Conservation (phyloP, 2,888 invertebrate species). For the Leucania comma region DNA sequence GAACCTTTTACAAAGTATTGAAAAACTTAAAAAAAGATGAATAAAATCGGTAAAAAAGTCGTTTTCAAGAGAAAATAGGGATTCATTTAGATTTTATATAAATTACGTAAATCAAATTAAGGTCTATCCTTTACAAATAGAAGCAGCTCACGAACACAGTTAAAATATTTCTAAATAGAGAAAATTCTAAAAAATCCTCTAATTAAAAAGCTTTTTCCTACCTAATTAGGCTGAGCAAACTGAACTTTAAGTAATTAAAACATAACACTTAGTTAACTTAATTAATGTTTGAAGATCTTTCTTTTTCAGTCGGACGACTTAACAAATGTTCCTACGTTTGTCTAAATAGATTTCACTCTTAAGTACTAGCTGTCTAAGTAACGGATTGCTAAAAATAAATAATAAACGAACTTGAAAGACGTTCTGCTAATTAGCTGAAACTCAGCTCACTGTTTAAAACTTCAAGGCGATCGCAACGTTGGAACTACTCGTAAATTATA, state of each 20-base stretch:
- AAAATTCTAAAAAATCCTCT: not conserved
- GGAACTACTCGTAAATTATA: constrained; percentile 21
- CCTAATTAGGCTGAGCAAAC: not conserved
- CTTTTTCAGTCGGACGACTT: constrained; percentile 41
- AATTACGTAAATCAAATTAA: no score
- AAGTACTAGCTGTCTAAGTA: constrained; percentile 29
- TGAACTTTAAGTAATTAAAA: not conserved
- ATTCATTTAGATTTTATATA: no score
- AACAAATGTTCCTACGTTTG: constrained; percentile 52
- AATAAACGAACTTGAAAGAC: constrained; percentile 36
- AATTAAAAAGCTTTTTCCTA: not conserved
- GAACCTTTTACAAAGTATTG: no score
- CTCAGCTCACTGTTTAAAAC: constrained; percentile 1
- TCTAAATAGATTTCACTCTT: constrained; percentile 50
- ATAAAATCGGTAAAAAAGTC: no score
- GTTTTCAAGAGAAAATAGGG: no score
- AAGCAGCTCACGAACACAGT: not conserved
- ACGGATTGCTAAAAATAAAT: constrained; percentile 46
- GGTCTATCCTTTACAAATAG: no score
- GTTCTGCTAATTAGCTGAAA: constrained; percentile 27
- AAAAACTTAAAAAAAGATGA: no score
- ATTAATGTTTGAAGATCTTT: not conserved
- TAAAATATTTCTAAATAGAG: not conserved
- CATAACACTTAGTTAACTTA: not conserved
- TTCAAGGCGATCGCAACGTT: constrained; percentile 9